Evolutionary conservation across 2,797 vertebrate species (phyloP), one percentile per base, ranked within the genome.

Genomic region (Falco peregrinus): DNA sequence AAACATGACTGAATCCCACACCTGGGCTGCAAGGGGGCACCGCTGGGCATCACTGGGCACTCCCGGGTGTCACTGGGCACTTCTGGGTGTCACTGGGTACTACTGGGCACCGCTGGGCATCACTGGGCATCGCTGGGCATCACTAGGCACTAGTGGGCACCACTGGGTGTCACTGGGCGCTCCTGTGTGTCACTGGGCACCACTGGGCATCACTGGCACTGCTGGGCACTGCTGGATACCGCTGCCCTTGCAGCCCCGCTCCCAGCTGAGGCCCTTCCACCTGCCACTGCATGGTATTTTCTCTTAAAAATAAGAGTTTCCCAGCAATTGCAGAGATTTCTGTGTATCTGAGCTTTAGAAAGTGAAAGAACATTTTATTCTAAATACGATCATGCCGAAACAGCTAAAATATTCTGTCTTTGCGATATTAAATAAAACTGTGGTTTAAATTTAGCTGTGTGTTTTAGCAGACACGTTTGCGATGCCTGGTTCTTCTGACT

Each of bases 341-440:
- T 4, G 1, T 6, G 70, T 54, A 37, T 70, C 59, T 70, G 39
- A 51, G 91, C 39, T 78, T 54, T 5, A 59, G 50, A 75, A 83
- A 88, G 94, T 88, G 87, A 90, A 96, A 88, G 89, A 95, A 94
- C 91, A 41, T 94, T 76, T 93, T 76, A 73, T 93, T 84, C 77
- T 67, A 63, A 90, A 90, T 60, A 54, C 64, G 15, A 4, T 56
- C 14, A 1, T 12, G 1, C 63, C 4, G 2, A 79, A 91, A 71
- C 63, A 88, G 91, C 91, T 94, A 90, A 97, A 94, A 95, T 91
- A 89, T 83, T 97, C 95, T 41, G 47, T 68, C 81, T 87, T 70
- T 26, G 61, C 3, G 13, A 54, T 94, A 89, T 80, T 85, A 85
- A 92, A 87, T 76, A 82, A 79, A 89, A 93, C 73, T 13, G 1